These are phyloP conservation scores for Periphyllus acericola DNA, from an alignment of 2,888 invertebrate genomes.

Conservation along the genomic window DNA sequence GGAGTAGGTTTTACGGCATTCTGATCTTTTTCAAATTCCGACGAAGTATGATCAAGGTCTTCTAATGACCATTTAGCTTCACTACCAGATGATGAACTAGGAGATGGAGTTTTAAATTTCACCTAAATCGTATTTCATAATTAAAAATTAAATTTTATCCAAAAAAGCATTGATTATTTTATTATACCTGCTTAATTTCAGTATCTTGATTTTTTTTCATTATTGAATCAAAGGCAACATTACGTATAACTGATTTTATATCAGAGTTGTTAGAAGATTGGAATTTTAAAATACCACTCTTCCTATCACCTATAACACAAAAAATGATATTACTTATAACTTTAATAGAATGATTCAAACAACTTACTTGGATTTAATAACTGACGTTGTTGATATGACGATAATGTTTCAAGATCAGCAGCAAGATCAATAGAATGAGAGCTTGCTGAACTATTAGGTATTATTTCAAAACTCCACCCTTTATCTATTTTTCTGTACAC, in stretches of 20 bases:
- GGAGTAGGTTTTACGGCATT: conserved; percentile 56
- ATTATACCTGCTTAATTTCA: conserved; percentile 66
- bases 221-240: conserved; percentile 83
- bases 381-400: conserved; percentile 55
- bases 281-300: conserved; percentile 77
- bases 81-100: conserved; percentile 64
- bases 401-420: conserved; percentile 59
- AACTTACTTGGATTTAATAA: conserved; percentile 45
- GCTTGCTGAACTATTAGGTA: conserved; percentile 37
- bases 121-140: conserved; percentile 68
- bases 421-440: conserved; percentile 60
- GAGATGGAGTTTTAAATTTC: conserved; percentile 71
- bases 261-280: conserved; percentile 67
- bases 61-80: conserved; percentile 62
- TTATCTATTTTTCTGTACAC: conserved; percentile 41
- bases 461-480: conserved; percentile 47
- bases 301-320: conserved; percentile 68
- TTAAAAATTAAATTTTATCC: conserved; percentile 5
- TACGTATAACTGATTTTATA: conserved; percentile 73
- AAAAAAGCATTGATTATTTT: neutral
- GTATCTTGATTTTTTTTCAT: conserved; percentile 78
- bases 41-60: conserved; percentile 56
- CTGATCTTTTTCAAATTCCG: conserved; percentile 58
- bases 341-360: neutral
- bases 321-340: neutral